phyloP scores from a whole-genome alignment of 2,888 invertebrate genomes.

The Nemapogon koenigi region DNA sequence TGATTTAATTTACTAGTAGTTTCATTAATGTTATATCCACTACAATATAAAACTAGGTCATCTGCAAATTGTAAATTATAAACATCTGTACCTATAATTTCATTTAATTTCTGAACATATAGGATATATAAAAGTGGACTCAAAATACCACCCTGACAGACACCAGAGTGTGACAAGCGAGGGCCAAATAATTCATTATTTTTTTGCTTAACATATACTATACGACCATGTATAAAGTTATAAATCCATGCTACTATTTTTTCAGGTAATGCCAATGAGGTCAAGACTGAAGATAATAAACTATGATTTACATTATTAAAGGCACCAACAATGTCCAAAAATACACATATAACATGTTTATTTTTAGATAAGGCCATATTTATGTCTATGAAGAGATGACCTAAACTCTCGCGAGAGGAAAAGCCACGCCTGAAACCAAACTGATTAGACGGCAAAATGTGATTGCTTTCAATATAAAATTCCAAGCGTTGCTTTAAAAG shows the following conservation, averaged over 20 bases:
- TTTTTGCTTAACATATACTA: slow-evolving; percentile 14
- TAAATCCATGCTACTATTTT: slow-evolving; percentile 13
- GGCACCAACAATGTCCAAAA: slow-evolving; percentile 12
- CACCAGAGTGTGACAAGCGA: slow-evolving; percentile 10
- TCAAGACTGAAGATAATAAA: slow-evolving; percentile 8
- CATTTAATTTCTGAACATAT: slow-evolving; percentile 13
- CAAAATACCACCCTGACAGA: slow-evolving; percentile 16
- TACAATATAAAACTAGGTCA: slow-evolving; percentile 9
- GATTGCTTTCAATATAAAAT: slow-evolving; percentile 11
- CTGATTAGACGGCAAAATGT: slow-evolving; percentile 12
- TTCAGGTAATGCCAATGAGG: slow-evolving; percentile 10
- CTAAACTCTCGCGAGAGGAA: slow-evolving; percentile 5
- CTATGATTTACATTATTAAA: slow-evolving; percentile 14
- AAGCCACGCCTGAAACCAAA: slow-evolving; percentile 11
- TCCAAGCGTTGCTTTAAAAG: not conserved
- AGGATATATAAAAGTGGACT: slow-evolving; percentile 10
- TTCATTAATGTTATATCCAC: not conserved
- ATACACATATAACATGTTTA: slow-evolving; percentile 2
- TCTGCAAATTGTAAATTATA: slow-evolving; percentile 14
- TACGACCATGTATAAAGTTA: slow-evolving; percentile 13
- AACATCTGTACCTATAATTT: slow-evolving; percentile 12
- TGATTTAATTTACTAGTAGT: not conserved
- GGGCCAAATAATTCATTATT: slow-evolving; percentile 12
- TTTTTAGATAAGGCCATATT: not conserved
- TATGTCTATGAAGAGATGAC: slow-evolving; percentile 4